Conservation (phyloP, 2,888 invertebrate species). For the Mythimna lalbum region DNA sequence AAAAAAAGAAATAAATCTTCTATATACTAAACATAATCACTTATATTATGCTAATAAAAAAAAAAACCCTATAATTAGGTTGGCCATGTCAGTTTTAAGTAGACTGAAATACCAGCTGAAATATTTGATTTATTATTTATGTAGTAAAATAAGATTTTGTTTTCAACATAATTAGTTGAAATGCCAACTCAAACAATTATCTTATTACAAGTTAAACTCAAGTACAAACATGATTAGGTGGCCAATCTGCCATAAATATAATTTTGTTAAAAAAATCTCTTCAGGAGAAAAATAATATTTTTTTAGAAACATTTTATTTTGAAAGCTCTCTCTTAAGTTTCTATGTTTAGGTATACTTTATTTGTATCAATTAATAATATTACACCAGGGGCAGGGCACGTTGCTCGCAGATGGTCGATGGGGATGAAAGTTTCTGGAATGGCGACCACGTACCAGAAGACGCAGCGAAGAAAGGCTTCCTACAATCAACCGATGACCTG, state of each 20-base stretch:
- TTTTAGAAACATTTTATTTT: not conserved
- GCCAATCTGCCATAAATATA: constrained; percentile 4
- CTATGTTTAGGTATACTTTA: not conserved
- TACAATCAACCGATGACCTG: too few relatives aligned
- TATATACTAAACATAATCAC: too few relatives aligned
- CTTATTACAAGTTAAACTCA: constrained; percentile 8
- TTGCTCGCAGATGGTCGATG: too few relatives aligned
- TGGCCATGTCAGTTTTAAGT: not conserved
- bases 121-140: not conserved
- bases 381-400: too few relatives aligned
- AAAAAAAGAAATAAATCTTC: too few relatives aligned
- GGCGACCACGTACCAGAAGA: too few relatives aligned
- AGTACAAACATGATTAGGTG: not conserved
- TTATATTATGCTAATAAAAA: not conserved
- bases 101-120: not conserved
- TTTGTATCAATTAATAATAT: too few relatives aligned
- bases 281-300: not conserved
- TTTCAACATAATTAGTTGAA: constrained; percentile 6
- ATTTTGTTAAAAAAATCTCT: constrained; percentile 7
- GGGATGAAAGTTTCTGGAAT: too few relatives aligned
- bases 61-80: not conserved
- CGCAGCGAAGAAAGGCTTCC: too few relatives aligned
- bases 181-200: constrained; percentile 16
- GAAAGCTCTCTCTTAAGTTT: not conserved
- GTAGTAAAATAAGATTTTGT: not conserved